phyloP scores from a whole-genome alignment of 1,140 invertebrate species.

The Nixonia krombeini region DNA sequence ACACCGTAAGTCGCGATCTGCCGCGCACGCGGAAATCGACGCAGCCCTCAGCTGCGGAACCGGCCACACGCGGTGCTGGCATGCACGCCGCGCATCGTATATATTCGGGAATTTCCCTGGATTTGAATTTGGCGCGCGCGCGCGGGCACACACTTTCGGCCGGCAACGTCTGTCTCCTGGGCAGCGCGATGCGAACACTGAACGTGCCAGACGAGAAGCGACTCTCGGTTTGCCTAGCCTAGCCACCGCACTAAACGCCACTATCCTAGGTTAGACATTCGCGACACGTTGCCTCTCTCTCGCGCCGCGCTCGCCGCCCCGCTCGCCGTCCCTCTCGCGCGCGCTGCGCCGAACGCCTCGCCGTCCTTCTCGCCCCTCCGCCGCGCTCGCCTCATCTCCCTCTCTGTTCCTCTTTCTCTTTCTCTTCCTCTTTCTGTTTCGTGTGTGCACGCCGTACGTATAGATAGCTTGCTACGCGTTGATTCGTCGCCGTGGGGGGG shows the following conservation, averaged over 20 bases:
- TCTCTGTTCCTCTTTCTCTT: conserved; percentile 7
- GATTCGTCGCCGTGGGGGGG: conserved; percentile 18
- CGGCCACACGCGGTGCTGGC: no score
- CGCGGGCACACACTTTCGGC: conserved; percentile 4
- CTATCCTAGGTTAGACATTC: no score
- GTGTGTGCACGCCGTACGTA: conserved; percentile 9
- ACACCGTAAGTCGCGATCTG: no score
- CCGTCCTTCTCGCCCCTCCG: conserved; percentile 14
- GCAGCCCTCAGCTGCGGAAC: no score
- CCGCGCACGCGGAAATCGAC: no score
- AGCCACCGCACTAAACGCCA: conserved; percentile 62
- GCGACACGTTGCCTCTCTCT: conserved; percentile 54
- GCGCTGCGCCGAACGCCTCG: conserved; percentile 1
- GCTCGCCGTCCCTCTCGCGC: conserved; percentile 20
- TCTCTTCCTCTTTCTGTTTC: conserved; percentile 22
- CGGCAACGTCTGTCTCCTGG: no score
- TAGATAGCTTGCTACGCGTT: conserved; percentile 43
- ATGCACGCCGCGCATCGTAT: neutral
- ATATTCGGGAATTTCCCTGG: conserved; percentile 9
- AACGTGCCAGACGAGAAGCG: conserved; percentile 55
- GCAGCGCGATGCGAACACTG: conserved; percentile 56
- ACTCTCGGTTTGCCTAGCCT: conserved; percentile 64
- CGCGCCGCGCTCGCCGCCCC: conserved; percentile 18
- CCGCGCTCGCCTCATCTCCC: conserved; percentile 3
- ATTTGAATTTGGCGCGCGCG: conserved; percentile 7